Evolutionary conservation across 2,797 vertebrate species (phyloP), one percentile per base, ranked within the genome.

Genomic region (Danio choprae): DNA sequence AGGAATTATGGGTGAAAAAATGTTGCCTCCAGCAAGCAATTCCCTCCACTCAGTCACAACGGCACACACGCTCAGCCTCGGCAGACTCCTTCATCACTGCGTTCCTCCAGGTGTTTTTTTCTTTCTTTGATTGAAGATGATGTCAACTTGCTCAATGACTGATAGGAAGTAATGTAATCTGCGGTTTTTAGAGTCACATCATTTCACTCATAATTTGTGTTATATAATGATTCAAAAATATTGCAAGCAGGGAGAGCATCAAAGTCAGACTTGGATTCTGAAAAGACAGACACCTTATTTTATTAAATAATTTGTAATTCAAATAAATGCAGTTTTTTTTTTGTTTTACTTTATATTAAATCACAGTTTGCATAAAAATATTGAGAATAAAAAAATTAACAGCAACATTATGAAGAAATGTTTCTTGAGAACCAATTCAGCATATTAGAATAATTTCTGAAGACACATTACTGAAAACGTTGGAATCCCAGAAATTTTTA

Each of bases 151-250:
- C 20, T 36, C 22, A 70, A 78, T 51, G 65, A 44, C 43, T 51
- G 22, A 74, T 18, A 79, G 70, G 64, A 73, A 64, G 63, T 67
- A 59, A 70, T 68, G 63, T 58, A 29, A 50, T 67, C 46, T 46
- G 44, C 8, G 12, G 60, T 44, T 22, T 73, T 38, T 15, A 53
- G 60, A 55, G 62, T 59, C 12, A 43, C 18, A 18, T 72, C 55
- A 13, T 65, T 41, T 50, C 64, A 69, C 44, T 58, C 69, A 74
- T 48, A 68, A 74, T 69, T 84, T 53, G 51, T 68, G 50, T 67
- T 3, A 46, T 46, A 58, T 58, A 53, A 68, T 18, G 41, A 60
- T 15, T 77, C 7, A 56, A 58, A 77, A 56, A 29, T 58, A 68
- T 56, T 67, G 77, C 16, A 46, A 77, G 41, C 11, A 12, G 43